These are phyloP conservation scores for Ennomos quercinarius DNA, from an alignment of 2,888 invertebrate genomes.

Conservation along the genomic window DNA sequence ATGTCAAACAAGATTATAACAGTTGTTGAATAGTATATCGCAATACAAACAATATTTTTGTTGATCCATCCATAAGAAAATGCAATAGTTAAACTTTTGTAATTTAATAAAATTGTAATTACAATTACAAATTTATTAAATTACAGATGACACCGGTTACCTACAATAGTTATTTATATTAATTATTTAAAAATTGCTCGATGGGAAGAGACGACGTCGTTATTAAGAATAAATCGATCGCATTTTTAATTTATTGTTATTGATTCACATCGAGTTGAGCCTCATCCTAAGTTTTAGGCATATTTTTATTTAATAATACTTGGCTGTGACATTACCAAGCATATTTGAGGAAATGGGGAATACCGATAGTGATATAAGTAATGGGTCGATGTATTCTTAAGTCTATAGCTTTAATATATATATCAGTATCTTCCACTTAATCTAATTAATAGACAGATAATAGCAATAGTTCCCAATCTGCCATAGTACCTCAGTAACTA, in stretches of 20 bases:
- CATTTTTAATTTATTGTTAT: slow-evolving; percentile 42
- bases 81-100: slow-evolving; percentile 76
- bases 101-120: slow-evolving; percentile 32
- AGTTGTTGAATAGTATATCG: slow-evolving; percentile 80
- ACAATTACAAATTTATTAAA: slow-evolving; percentile 15
- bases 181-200: slow-evolving; percentile 73
- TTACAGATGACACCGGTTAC: slow-evolving; percentile 57
- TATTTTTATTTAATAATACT: slow-evolving; percentile 42
- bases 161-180: slow-evolving; percentile 77
- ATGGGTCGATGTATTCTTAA: slow-evolving; percentile 74
- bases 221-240: slow-evolving; percentile 71
- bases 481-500: slow-evolving; percentile 81
- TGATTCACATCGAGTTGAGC: slow-evolving; percentile 18
- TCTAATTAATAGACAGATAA: slow-evolving; percentile 69
- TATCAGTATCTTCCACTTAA: slow-evolving; percentile 80
- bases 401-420: slow-evolving; percentile 82
- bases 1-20: slow-evolving; percentile 76
- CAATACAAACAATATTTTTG: slow-evolving; percentile 77
- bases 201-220: slow-evolving; percentile 53
- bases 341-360: slow-evolving; percentile 30
- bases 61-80: slow-evolving; percentile 82
- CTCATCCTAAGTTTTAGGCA: slow-evolving; percentile 33
- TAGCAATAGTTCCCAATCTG: slow-evolving; percentile 79
- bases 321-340: slow-evolving; percentile 46
- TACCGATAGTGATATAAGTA: slow-evolving; percentile 23